Percentiles rank a stretch among this genome's conserved stretches.
phyloP scores from a whole-genome alignment of 2,113 vertebrate genomes.

The Phoenicopterus ruber region DNA sequence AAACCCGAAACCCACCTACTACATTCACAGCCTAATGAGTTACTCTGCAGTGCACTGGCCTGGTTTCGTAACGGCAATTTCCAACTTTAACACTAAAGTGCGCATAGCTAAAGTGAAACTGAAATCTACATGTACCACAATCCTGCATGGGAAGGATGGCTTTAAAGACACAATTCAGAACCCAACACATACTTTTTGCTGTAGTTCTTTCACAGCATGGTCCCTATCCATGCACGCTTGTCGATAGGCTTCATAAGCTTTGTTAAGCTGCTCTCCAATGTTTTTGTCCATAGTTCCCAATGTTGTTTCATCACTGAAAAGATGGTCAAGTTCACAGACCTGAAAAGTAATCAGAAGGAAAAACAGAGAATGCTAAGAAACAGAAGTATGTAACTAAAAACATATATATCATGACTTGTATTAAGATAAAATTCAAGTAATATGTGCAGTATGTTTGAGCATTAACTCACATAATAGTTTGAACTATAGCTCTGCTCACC shows the following conservation, averaged over 20 bases:
- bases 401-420: background rate
- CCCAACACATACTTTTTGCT: conserved; percentile 83
- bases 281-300: conserved; percentile 93
- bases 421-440: background rate
- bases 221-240: conserved; percentile 95
- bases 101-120: background rate
- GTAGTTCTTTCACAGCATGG: conserved; percentile 83
- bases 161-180: background rate
- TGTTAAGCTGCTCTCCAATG: conserved; percentile 95
- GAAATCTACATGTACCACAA: background rate
- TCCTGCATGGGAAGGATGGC: background rate
- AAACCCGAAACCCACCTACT: background rate
- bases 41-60: background rate
- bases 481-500: background rate
- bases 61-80: conserved; percentile 8
- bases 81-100: background rate
- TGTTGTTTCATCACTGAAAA: conserved; percentile 89
- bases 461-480: background rate
- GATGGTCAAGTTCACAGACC: conserved; percentile 52
- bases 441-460: background rate
- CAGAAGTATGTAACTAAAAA: background rate
- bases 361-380: conserved; percentile 13
- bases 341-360: conserved; percentile 61
- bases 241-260: conserved; percentile 94
- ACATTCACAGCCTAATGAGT: background rate